Evolutionary conservation across 1,140 invertebrate genomes (phyloP).

Genomic region (Atopsyche davidsoni): DNA sequence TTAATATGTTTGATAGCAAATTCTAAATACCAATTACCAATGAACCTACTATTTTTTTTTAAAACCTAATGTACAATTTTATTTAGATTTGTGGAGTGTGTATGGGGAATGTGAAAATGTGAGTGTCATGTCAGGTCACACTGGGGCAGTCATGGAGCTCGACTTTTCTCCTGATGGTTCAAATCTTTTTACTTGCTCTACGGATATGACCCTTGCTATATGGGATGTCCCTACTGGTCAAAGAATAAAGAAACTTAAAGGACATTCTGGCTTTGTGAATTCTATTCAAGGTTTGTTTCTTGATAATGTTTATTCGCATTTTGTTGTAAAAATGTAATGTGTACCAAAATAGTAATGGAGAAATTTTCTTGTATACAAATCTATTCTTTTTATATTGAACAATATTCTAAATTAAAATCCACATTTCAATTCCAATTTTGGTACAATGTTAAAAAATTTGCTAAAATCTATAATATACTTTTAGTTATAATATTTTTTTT

Average conservation of each 20-base stretch:
- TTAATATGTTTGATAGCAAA: too few relatives aligned
- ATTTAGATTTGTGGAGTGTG: slow-evolving; percentile 91
- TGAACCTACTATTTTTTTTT: too few relatives aligned
- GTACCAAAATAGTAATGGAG: too few relatives aligned
- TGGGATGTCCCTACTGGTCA: slow-evolving; percentile 90
- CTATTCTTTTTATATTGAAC: too few relatives aligned
- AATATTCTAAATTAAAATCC: too few relatives aligned
- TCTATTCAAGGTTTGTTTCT: slow-evolving; percentile 55
- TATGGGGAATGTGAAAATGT: slow-evolving; percentile 98
- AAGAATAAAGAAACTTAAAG: slow-evolving; percentile 87
- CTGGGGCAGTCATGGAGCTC: slow-evolving; percentile 93
- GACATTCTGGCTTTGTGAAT: slow-evolving; percentile 87
- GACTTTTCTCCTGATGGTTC: slow-evolving; percentile 93
- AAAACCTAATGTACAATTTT: too few relatives aligned
- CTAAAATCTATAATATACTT: neutral
- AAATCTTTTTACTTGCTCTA: slow-evolving; percentile 85
- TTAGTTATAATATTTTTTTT: neutral
- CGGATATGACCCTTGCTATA: slow-evolving; percentile 90
- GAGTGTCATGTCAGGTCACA: slow-evolving; percentile 86
- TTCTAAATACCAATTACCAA: slow-evolving; percentile 1
- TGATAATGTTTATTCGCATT: too few relatives aligned
- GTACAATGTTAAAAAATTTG: too few relatives aligned
- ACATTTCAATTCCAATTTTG: too few relatives aligned
- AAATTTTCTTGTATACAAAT: too few relatives aligned
- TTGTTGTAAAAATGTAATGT: too few relatives aligned